Evolutionary conservation across 2,888 invertebrate genomes (phyloP).

Genomic region (Tenodera sinensis): DNA sequence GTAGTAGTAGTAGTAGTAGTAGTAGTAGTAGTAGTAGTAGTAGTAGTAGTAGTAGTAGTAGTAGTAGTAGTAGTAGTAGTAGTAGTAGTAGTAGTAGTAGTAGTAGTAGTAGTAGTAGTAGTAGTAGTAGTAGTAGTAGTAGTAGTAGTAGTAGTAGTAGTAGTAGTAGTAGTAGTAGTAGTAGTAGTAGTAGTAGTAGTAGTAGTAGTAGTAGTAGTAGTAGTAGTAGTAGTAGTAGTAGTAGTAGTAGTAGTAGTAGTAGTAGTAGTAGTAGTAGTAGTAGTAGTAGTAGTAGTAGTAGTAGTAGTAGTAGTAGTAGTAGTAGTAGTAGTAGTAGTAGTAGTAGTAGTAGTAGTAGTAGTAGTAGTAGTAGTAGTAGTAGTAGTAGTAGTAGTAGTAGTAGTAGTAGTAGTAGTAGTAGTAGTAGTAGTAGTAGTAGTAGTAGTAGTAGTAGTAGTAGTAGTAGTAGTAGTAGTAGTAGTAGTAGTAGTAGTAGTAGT

Average conservation of each 20-base stretch:
- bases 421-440: neutral
- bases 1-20: neutral
- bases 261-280: neutral
- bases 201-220: neutral
- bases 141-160: neutral
- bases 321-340: too few relatives aligned
- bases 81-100: neutral
- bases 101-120: neutral
- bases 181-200: neutral
- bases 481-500: neutral
- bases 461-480: neutral
- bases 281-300: neutral
- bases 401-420: neutral
- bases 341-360: neutral
- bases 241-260: neutral
- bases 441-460: neutral
- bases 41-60: neutral
- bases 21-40: neutral
- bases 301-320: neutral
- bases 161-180: neutral
- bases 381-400: neutral
- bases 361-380: neutral
- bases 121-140: too few relatives aligned
- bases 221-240: neutral
- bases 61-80: neutral